Percentiles rank a stretch among this genome's conserved stretches.
These are phyloP conservation scores for Physella acuta DNA, from an alignment of 1,140 invertebrate species.

Conservation along the genomic window DNA sequence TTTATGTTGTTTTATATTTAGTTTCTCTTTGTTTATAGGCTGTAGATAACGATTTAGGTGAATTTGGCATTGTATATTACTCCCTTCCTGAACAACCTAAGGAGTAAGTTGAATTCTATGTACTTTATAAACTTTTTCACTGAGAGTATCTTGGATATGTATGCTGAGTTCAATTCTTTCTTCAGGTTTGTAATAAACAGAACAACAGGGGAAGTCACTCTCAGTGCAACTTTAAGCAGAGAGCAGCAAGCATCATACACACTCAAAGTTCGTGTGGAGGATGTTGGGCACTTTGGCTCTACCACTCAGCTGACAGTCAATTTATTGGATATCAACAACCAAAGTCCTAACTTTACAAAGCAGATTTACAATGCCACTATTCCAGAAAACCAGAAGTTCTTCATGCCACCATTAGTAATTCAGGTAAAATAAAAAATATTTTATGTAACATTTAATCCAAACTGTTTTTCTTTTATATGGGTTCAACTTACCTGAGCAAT, in stretches of 20 bases:
- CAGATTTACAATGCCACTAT: not conserved
- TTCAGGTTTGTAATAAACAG: constrained; percentile 3
- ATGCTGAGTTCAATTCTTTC: too few species aligned
- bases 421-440: too few species aligned
- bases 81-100: not conserved
- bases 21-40: not conserved
- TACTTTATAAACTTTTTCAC: too few species aligned
- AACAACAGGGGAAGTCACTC: not conserved
- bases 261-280: not conserved
- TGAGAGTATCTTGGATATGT: too few species aligned
- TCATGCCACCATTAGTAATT: not conserved
- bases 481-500: too few species aligned
- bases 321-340: constrained; percentile 31
- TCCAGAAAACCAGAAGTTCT: not conserved
- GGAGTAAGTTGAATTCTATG: too few species aligned
- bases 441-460: too few species aligned
- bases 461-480: too few species aligned
- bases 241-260: not conserved
- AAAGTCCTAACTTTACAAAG: constrained; percentile 19
- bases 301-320: constrained; percentile 21
- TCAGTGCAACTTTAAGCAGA: not conserved
- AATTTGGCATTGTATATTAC: not conserved
- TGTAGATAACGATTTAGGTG: not conserved
- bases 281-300: not conserved
- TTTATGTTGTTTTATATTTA: not conserved